Base-by-base conservation (phyloP, 2,888 invertebrate species). In the Cephus spinipes region DNA sequence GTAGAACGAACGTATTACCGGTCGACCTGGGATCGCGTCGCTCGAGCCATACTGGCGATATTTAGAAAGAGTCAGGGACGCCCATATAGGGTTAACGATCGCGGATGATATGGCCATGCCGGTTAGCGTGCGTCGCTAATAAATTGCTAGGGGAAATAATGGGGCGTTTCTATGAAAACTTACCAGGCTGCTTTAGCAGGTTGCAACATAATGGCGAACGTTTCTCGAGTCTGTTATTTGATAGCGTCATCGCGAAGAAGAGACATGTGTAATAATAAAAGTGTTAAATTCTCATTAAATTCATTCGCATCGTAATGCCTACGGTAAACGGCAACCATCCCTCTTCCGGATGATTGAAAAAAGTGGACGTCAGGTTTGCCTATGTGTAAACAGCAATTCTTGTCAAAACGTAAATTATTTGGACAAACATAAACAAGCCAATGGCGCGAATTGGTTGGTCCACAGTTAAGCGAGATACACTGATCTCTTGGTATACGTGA, bases 1-100 rank as follows among this genome's bases (percentile, higher is more conserved):
- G 82, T 84, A 68, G 80, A 82, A 86, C 81, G 77, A 81, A 74
- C 79, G 79, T 71, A 74, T 80, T 80, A 74, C 77, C 79, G 75
- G 77, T 80, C 78, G 33, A 75, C 79, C 76, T 31, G 68, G 40
- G 79, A 80, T 80, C 77, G 82, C 33, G 68, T 75, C 73, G 76
- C 79, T 69, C n/a, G 35, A 6, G 30, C 74, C 74, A 32, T 74
- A 74, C 33, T 74, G 31, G 74, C 35, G 11, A 33, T 33, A 35
- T 71, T 71, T 32, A 71, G 71, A 32, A 33, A 40, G 30, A 55
- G 31, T 73, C 73, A 68, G 55, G 55, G 77, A 31, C 68, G 69
- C 86, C 86, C 84, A 74, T 86, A 84, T 81, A 80, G 73, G 83
- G 85, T 76, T 82, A 84, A 84, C 83, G 81, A 83, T 81, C 80